phyloP scores from a whole-genome alignment of 92 coral and sea anemone species.

The Actinernus sp. region DNA sequence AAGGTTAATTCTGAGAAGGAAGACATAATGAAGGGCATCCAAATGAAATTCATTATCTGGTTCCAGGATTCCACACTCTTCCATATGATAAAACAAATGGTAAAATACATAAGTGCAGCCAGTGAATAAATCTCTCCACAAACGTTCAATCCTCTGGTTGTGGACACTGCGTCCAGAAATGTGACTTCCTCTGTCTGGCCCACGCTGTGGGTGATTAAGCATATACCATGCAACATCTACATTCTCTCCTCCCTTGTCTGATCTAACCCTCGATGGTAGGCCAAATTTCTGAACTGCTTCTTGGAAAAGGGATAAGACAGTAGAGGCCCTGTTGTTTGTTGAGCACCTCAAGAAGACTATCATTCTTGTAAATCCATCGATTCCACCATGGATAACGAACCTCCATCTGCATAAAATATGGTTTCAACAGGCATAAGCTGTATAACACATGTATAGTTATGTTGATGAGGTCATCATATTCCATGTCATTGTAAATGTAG shows the following conservation, averaged over 20 bases:
- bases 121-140: constrained; percentile 41
- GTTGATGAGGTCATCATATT: too few species aligned
- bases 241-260: constrained; percentile 48
- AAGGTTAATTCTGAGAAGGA: constrained; percentile 34
- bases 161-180: too few species aligned
- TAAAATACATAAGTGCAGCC: constrained; percentile 37
- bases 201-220: constrained; percentile 22
- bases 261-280: constrained; percentile 10
- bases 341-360: constrained; percentile 13
- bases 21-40: constrained; percentile 39
- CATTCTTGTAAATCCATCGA: constrained; percentile 39
- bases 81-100: constrained; percentile 31
- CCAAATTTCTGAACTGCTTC: constrained; percentile 49
- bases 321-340: constrained; percentile 38
- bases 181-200: constrained; percentile 37
- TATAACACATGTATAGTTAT: too few species aligned
- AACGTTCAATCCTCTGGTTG: too few species aligned
- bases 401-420: constrained; percentile 24
- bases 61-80: constrained; percentile 18
- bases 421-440: not conserved
- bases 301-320: constrained; percentile 35
- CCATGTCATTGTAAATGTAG: too few species aligned
- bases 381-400: constrained; percentile 33
- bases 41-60: constrained; percentile 33
- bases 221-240: constrained; percentile 35